These are phyloP conservation scores for Callosobruchus maculatus DNA, from an alignment of 2,888 invertebrate species.

Conservation along the genomic window DNA sequence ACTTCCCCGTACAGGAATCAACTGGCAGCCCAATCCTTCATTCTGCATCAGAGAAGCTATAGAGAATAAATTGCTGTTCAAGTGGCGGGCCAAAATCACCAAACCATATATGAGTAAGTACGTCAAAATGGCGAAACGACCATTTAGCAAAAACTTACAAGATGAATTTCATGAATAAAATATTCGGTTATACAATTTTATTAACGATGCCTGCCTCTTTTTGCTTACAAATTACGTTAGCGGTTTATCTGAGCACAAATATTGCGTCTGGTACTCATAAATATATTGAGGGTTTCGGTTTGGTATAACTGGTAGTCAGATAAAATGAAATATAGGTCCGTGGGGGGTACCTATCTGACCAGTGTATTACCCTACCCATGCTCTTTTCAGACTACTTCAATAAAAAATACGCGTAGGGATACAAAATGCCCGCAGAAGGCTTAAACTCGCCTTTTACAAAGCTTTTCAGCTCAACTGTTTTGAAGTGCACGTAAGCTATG, in stretches of 20 bases:
- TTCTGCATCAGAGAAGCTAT: background rate
- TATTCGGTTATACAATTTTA: constrained; percentile 16
- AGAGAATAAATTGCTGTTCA: background rate
- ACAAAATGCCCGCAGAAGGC: too few relatives aligned
- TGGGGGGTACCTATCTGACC: background rate
- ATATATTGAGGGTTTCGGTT: background rate
- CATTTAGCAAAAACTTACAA: background rate
- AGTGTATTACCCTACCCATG: background rate
- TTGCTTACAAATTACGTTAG: background rate
- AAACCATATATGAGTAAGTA: background rate
- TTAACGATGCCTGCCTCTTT: constrained; percentile 12
- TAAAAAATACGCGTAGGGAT: too few relatives aligned
- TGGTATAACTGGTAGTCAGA: background rate
- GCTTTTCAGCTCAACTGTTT: too few relatives aligned
- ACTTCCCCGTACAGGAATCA: too few relatives aligned
- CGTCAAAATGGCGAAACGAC: constrained; percentile 1
- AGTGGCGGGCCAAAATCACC: background rate
- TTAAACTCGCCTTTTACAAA: too few relatives aligned
- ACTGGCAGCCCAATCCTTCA: background rate
- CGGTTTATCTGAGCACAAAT: background rate
- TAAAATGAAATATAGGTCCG: background rate
- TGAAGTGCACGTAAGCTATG: too few relatives aligned
- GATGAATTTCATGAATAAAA: constrained; percentile 16
- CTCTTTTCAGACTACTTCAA: background rate
- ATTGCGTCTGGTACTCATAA: background rate